Percentiles rank a stretch among this genome's conserved stretches.
Evolutionary conservation across 2,113 vertebrate genomes (phyloP).

Genomic region (Psittacara wagleri): DNA sequence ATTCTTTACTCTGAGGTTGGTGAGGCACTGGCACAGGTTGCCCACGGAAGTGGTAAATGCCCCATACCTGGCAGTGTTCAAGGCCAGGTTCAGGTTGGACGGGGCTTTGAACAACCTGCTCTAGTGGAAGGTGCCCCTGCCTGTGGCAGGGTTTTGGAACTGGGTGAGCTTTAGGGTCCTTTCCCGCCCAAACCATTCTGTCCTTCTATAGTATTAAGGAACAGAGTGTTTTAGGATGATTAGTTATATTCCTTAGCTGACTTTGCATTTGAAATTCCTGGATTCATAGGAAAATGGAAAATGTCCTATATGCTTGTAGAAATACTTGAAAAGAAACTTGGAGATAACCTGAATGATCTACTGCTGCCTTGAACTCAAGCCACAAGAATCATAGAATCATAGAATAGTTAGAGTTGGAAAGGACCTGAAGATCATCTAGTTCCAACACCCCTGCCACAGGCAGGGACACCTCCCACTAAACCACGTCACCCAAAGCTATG

Average conservation of each 20-base stretch:
- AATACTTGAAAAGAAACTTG: background rate
- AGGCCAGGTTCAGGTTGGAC: background rate
- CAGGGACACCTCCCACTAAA: too few relatives aligned
- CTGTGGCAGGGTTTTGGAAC: background rate
- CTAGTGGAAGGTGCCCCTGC: background rate
- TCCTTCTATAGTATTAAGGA: background rate
- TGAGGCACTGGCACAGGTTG: background rate
- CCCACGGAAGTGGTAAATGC: background rate
- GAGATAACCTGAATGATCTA: background rate
- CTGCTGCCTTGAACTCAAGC: background rate
- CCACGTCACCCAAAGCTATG: too few relatives aligned
- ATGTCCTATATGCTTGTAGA: background rate
- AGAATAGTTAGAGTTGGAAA: too few relatives aligned
- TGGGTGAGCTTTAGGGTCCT: background rate
- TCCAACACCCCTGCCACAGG: too few relatives aligned
- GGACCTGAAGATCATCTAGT: too few relatives aligned
- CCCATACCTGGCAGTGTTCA: background rate
- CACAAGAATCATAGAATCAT: background rate
- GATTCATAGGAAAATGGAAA: background rate
- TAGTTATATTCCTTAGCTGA: background rate
- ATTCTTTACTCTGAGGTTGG: background rate
- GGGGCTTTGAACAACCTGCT: background rate
- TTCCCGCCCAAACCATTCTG: background rate
- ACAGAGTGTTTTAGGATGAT: background rate
- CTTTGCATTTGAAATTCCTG: background rate